Base-by-base conservation (phyloP, 2,113 vertebrate genomes). In the Mesitornis unicolor region DNA sequence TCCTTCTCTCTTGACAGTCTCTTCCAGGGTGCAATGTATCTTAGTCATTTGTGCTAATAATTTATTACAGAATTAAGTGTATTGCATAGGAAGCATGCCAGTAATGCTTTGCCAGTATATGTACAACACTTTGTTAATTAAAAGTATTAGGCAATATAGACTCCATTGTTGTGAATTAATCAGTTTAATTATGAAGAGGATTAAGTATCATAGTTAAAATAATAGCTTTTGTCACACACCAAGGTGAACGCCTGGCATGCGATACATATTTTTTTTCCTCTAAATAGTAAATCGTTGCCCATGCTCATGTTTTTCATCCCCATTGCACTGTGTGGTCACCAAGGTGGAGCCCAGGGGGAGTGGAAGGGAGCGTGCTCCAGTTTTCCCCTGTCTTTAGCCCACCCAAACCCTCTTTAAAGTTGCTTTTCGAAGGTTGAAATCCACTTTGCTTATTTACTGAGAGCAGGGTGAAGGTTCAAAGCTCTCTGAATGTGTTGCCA, bases 31-130 rank as follows among this genome's bases (percentile, higher is more conserved):
- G 68, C 90, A 85, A 90, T 96, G 73, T 24, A 73, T 96, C 96
- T 92, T 93, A 82, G 90, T 95, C 93, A 74, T 81, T 92, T 47
- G 61, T 87, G 22, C 88, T 87, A 91, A 80, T 97, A 98, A 98
- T 98, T 98, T 96, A 98, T 98, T 84, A 94, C 89, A 53, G 95
- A 97, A 98, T 98, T 98, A 98, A 98, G 95, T 98, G 92, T 98
- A 98, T 98, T 98, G 97, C 97, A 95, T 54, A 36, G 56, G 91
- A 96, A 96, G 84, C 60, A 33, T 61, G 97, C 97, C 97, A 95
- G 97, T 96, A 93, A 98, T 75, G 93, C 86, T 95, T 77, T 36
- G 89, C 94, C 97, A 81, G 90, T 40, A 11, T 87, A 75, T 91
- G 76, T 87, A 90, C 81, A 84, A 97, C 96, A 96, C 89, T 97